These are phyloP conservation scores for Anhinga rufa DNA, from an alignment of 2,113 vertebrate species.

Conservation along the genomic window DNA sequence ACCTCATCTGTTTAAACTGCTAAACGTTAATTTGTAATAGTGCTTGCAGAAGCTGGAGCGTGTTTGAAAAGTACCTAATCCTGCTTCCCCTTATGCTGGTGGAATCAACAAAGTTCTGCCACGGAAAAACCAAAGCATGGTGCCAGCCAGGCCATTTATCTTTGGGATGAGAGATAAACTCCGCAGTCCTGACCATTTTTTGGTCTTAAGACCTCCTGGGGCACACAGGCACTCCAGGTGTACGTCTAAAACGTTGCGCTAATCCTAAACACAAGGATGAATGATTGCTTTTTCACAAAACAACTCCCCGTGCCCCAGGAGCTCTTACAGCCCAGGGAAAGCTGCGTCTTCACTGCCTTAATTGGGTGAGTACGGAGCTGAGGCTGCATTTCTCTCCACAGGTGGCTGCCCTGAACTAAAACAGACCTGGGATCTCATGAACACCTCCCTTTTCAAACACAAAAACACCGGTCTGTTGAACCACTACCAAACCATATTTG, in stretches of 20 bases:
- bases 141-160: not conserved
- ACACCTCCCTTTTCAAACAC: not conserved
- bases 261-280: not conserved
- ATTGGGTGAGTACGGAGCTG: rapidly evolving
- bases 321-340: not conserved
- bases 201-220: not conserved
- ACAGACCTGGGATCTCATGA: not conserved
- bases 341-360: not conserved
- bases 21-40: not conserved
- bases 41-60: not conserved
- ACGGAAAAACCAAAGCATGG: rapidly evolving
- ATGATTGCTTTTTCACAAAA: rapidly evolving
- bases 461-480: not conserved
- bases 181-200: not conserved
- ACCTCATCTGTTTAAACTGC: not conserved
- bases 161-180: not conserved
- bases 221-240: rapidly evolving
- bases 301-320: not conserved
- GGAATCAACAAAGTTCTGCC: not conserved
- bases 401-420: not conserved
- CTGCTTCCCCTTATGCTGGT: not conserved
- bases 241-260: rapidly evolving
- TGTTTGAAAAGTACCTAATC: not conserved
- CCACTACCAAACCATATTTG: not conserved
- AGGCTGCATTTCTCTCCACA: not conserved